Percentiles rank a stretch among this genome's conserved stretches.
phyloP scores from a whole-genome alignment of 92 coral and sea anemone genomes.

The Porites lobata region DNA sequence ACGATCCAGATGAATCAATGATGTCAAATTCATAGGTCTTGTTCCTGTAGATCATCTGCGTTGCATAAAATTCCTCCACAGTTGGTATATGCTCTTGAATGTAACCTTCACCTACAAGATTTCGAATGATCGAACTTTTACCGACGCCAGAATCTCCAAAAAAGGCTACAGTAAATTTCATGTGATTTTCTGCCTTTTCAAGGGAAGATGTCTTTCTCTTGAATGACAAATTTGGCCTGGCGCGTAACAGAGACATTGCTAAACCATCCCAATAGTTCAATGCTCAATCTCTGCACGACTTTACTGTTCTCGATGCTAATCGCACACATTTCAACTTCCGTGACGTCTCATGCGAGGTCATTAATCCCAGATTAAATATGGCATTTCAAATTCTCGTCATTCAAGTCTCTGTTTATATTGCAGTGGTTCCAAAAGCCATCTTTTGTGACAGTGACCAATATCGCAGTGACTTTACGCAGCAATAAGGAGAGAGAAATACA shows the following conservation, averaged over 20 bases:
- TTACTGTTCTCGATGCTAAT: no score
- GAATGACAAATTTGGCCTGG: neutral
- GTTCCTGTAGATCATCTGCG: conserved; percentile 71
- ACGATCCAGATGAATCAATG: conserved; percentile 90
- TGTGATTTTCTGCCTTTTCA: neutral
- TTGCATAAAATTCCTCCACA: conserved; percentile 89
- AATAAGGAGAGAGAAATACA: no score
- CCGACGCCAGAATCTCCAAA: conserved; percentile 94
- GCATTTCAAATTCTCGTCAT: no score
- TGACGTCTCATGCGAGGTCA: no score
- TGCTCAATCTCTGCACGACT: neutral
- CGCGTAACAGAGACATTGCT: neutral
- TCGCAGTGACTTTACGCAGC: no score
- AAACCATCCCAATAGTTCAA: neutral
- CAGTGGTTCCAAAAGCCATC: no score
- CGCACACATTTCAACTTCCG: no score
- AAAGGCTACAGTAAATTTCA: conserved; percentile 77
- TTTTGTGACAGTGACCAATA: no score
- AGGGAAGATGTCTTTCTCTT: neutral
- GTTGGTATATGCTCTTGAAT: conserved; percentile 79
- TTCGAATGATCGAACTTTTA: conserved; percentile 83
- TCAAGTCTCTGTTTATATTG: no score
- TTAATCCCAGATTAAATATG: no score
- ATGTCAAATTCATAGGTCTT: conserved; percentile 80
- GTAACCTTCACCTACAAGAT: conserved; percentile 74